phyloP scores from a whole-genome alignment of 2,113 vertebrate genomes.

The Nothobranchius furzeri region DNA sequence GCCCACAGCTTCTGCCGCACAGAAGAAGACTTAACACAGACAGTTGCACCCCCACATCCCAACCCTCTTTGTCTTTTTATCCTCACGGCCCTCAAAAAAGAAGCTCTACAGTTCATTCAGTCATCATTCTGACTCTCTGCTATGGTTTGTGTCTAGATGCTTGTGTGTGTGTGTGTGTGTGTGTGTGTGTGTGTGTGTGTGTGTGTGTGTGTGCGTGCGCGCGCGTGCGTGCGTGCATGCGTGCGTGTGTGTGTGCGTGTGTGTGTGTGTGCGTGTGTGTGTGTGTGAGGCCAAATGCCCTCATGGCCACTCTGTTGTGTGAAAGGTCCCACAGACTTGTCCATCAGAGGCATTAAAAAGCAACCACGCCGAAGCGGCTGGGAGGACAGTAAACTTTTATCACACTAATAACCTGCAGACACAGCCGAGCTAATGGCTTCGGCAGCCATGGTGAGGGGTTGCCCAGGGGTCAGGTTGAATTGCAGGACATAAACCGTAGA shows the following conservation, averaged over 20 bases:
- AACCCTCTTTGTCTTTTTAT: constrained; percentile 66
- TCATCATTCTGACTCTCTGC: constrained; percentile 37
- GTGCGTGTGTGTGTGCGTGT: constrained; percentile 31
- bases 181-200: constrained; percentile 35
- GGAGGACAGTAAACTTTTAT: constrained; percentile 78
- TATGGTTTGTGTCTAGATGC: too few species aligned
- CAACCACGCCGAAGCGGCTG: constrained; percentile 60
- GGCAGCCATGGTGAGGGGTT: constrained; percentile 72
- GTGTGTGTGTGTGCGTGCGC: not conserved
- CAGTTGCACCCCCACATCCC: constrained; percentile 47
- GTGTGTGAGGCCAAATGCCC: constrained; percentile 62
- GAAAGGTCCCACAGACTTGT: constrained; percentile 55
- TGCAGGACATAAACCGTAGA: constrained; percentile 75
- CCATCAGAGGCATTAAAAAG: constrained; percentile 69
- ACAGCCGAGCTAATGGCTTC: constrained; percentile 72
- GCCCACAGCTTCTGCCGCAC: constrained; percentile 75
- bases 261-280: constrained; percentile 9
- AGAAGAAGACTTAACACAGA: constrained; percentile 71
- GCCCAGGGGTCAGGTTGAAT: constrained; percentile 79
- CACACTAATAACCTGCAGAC: constrained; percentile 75
- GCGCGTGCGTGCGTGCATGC: too few species aligned
- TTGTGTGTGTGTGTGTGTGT: not conserved
- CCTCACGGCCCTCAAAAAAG: constrained; percentile 47
- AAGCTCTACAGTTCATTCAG: constrained; percentile 53
- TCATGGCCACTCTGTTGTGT: constrained; percentile 48